A percentile compares a stretch with the other conserved stretches of the same genome.
phyloP scores from a whole-genome alignment of 2,797 vertebrate species.

The Phrynocephalus forsythii region DNA sequence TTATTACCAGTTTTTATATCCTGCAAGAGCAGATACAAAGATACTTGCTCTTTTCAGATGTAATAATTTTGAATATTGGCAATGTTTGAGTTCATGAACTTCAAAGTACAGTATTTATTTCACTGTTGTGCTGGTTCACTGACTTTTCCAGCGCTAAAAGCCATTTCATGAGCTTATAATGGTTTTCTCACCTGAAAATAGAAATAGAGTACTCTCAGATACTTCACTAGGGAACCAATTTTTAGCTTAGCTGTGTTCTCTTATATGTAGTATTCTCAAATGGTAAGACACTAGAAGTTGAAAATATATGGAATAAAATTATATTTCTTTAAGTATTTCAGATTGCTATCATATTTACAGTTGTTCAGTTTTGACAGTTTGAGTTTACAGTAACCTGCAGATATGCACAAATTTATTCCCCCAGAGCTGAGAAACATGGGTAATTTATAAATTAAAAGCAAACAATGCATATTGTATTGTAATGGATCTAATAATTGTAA shows the following conservation, averaged over 20 bases:
- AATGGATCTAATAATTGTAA: neutral
- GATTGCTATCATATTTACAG: neutral
- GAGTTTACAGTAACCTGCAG: too few species aligned
- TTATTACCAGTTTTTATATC: neutral
- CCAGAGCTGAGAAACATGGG: neutral
- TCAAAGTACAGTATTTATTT: conserved; percentile 40
- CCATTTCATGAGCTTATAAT: conserved; percentile 7
- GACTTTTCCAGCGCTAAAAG: conserved; percentile 35
- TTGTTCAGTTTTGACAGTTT: neutral
- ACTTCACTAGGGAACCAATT: neutral
- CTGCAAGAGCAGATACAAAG: neutral
- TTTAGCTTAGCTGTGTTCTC: conserved; percentile 16
- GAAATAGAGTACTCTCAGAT: conserved; percentile 5
- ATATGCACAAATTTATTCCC: too few species aligned
- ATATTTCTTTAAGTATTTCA: neutral
- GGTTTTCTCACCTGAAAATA: conserved; percentile 23
- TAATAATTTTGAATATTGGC: conserved; percentile 8
- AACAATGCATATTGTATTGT: neutral
- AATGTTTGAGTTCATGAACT: conserved; percentile 20
- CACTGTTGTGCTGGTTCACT: neutral
- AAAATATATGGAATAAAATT: conserved; percentile 8
- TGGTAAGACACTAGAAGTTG: neutral
- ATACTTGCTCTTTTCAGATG: neutral
- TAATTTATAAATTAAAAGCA: neutral
- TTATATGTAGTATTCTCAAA: conserved; percentile 9